Conservation (phyloP, 2,888 invertebrate genomes). For the Dascillus cervinus region DNA sequence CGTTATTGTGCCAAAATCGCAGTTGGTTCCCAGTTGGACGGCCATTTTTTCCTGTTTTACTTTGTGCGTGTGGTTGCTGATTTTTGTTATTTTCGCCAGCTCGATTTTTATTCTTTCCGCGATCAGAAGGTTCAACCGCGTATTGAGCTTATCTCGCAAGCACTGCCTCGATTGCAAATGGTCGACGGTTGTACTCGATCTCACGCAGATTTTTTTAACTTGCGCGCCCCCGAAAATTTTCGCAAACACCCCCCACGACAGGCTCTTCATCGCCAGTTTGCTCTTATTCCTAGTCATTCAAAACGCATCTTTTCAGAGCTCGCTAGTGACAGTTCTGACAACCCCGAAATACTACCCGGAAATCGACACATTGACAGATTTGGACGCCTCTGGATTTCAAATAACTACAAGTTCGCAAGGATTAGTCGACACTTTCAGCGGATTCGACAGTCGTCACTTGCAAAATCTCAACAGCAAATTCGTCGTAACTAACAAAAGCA, state of each 20-base stretch:
- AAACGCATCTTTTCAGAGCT: slow-evolving; percentile 40
- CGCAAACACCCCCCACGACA: slow-evolving; percentile 36
- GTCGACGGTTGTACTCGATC: slow-evolving; percentile 27
- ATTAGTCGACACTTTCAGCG: slow-evolving; percentile 37
- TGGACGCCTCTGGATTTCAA: slow-evolving; percentile 31
- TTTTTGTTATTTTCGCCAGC: slow-evolving; percentile 22
- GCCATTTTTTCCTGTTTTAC: slow-evolving; percentile 37
- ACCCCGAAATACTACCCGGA: slow-evolving; percentile 39
- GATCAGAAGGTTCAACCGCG: slow-evolving; percentile 9
- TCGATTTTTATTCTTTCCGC: slow-evolving; percentile 16
- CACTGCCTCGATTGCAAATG: slow-evolving; percentile 10
- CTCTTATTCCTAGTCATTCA: slow-evolving; percentile 36
- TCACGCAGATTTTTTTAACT: slow-evolving; percentile 37
- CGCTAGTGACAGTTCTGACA: slow-evolving; percentile 39
- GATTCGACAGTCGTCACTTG: slow-evolving; percentile 29
- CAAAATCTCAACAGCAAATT: slow-evolving; percentile 34
- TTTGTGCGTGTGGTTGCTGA: slow-evolving; percentile 35
- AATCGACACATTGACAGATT: slow-evolving; percentile 35
- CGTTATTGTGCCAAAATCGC: slow-evolving; percentile 38
- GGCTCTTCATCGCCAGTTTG: slow-evolving; percentile 31
- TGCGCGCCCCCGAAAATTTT: slow-evolving; percentile 18
- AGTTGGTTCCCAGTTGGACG: slow-evolving; percentile 37
- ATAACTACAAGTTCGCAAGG: slow-evolving; percentile 39
- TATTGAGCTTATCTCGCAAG: neutral
- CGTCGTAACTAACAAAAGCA: slow-evolving; percentile 27